These are phyloP conservation scores for Pseudorasbora parva DNA, from an alignment of 2,113 vertebrate genomes.

Conservation along the genomic window DNA sequence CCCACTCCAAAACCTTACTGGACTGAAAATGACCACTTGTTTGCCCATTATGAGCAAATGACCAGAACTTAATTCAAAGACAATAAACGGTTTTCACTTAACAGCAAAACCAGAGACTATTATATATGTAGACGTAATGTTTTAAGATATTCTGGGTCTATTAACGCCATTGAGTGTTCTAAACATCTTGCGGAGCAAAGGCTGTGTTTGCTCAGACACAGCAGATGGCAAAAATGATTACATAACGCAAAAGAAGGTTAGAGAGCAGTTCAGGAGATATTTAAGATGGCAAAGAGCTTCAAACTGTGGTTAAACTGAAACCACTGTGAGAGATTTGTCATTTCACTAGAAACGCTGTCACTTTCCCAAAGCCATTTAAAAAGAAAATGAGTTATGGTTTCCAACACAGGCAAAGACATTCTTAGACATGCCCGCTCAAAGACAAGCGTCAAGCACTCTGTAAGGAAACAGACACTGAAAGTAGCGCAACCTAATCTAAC, in stretches of 20 bases:
- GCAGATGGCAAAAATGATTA: slow-evolving; percentile 25
- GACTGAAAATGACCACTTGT: background rate
- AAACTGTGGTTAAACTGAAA: slow-evolving; percentile 39
- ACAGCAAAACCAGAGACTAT: background rate
- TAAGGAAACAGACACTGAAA: background rate
- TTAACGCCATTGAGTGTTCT: background rate
- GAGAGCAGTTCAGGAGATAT: background rate
- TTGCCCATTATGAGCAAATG: slow-evolving; percentile 1
- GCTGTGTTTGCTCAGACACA: background rate
- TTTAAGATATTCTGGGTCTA: background rate
- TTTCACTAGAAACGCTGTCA: background rate
- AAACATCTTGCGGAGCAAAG: slow-evolving; percentile 2
- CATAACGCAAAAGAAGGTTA: background rate
- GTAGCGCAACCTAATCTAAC: too few relatives aligned
- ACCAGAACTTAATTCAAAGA: slow-evolving; percentile 3
- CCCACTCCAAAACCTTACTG: background rate
- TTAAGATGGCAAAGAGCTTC: background rate
- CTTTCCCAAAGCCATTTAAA: background rate
- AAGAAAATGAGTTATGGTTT: slow-evolving; percentile 18
- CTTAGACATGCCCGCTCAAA: slow-evolving; percentile 1
- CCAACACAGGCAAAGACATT: background rate
- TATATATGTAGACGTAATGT: background rate
- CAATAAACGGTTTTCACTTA: slow-evolving; percentile 27
- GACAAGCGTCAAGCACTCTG: background rate
- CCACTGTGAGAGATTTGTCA: background rate